Evolutionary conservation across 1,140 invertebrate genomes (phyloP).

Genomic region (Bombus superbus): DNA sequence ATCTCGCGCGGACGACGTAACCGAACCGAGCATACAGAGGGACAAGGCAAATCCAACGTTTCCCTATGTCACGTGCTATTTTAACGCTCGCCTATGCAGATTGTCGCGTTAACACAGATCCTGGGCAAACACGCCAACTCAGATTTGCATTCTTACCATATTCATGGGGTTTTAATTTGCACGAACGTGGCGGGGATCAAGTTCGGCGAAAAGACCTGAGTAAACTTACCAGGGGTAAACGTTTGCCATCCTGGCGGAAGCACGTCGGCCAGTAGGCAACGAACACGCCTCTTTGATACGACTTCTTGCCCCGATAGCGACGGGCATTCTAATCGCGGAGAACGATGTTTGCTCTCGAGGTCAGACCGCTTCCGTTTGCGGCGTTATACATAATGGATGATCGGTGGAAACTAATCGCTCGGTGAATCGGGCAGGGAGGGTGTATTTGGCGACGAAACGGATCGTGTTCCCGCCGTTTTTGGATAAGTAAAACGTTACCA

Average conservation of each 20-base stretch:
- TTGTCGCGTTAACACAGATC: conserved; percentile 67
- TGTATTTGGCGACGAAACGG: background rate
- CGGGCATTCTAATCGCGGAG: conserved; percentile 26
- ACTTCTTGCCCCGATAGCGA: conserved; percentile 41
- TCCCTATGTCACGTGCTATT: conserved; percentile 10
- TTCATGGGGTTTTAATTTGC: conserved; percentile 76
- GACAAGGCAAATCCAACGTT: conserved; percentile 10
- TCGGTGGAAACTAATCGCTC: conserved; percentile 24
- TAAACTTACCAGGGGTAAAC: conserved; percentile 42
- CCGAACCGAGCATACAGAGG: conserved; percentile 1
- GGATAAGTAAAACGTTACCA: background rate
- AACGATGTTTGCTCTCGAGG: conserved; percentile 40
- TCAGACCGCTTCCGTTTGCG: conserved; percentile 21
- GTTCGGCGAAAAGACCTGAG: conserved; percentile 30
- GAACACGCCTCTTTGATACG: conserved; percentile 31
- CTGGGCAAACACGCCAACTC: conserved; percentile 63
- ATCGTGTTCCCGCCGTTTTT: background rate
- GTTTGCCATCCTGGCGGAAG: background rate
- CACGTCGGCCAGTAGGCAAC: background rate
- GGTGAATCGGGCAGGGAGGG: background rate
- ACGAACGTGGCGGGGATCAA: conserved; percentile 43
- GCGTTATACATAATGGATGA: conserved; percentile 46
- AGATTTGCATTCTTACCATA: conserved; percentile 76
- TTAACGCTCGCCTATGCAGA: conserved; percentile 69
- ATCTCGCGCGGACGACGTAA: conserved; percentile 2